Base-by-base conservation (phyloP, 2,888 invertebrate species). In the Scotopteryx bipunctaria region DNA sequence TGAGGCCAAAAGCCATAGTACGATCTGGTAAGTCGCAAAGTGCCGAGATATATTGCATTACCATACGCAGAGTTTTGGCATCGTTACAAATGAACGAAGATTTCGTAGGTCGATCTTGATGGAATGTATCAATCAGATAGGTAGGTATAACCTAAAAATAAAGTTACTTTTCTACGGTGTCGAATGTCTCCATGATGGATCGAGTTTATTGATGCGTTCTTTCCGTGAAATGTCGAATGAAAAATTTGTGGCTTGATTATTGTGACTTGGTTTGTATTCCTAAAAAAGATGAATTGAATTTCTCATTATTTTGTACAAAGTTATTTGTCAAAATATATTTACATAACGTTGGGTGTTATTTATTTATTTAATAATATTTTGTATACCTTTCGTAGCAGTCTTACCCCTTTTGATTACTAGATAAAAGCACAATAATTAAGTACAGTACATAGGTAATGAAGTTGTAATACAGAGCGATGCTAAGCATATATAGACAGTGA, bases 1-100 rank as follows among this genome's bases (percentile, higher is more conserved):
- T 32, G 6, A 5, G 6, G 32, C 31, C 13, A 32, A 44, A 50
- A 50, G 52, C 50, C 36, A 33, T 55, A 57, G 57, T 54, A 54
- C 29, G 49, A 49, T 46, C 43, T 31, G 21, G 44, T 47, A 51
- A 40, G 47, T 49, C 37, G 33, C 38, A 27, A 42, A 31, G 42
- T 40, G 33, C 44, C 44, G 19, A 31, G 35, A 53, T 29, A 29
- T 48, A 52, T 45, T 52, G 45, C 25, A 42, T 35, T 31, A 37
- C 38, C 37, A 49, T 42, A 52, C 29, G 29, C 21, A 40, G 11
- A 23, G 13, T 31, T 6, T 45, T 47, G 47, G 53, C 43, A 47
- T 9, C 11, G 47, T 40, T 48, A 54, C 47, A 54, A 54, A 54
- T 44, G 17, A 40, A 43, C 32, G 32, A 38, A 16, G 32, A 42